Conservation (phyloP, 2,113 vertebrate genomes). For the Todiramphus saurophagus region DNA sequence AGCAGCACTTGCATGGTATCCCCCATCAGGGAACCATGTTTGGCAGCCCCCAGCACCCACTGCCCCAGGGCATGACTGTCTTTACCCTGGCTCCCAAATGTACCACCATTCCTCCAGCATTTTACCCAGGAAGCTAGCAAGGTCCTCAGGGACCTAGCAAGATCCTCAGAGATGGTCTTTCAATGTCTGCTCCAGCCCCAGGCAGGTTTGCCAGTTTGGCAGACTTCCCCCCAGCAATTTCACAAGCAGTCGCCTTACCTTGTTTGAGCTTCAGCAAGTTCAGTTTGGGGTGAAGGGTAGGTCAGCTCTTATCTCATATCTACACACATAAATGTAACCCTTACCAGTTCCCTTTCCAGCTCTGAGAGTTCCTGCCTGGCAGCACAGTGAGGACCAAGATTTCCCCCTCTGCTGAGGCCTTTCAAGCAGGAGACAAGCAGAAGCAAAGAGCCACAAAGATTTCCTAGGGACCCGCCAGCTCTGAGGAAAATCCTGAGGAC, state of each 20-base stretch:
- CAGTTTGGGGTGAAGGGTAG: conserved; percentile 40
- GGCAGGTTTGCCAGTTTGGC: neutral
- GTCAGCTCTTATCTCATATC: conserved; percentile 47
- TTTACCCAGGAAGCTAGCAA: neutral
- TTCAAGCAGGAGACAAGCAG: neutral
- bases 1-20: fast-evolving
- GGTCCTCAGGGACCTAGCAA: neutral
- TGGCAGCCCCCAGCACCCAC: neutral
- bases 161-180: neutral
- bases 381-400: fast-evolving
- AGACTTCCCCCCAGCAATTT: neutral
- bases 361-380: neutral
- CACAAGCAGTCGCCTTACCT: neutral
- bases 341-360: conserved; percentile 25
- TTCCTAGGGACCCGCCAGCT: neutral
- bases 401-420: neutral
- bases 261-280: conserved; percentile 43
- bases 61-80: fast-evolving
- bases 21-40: neutral
- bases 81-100: neutral
- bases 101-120: neutral
- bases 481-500: neutral
- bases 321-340: neutral
- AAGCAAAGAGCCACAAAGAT: neutral
- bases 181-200: neutral